Percentiles rank a stretch among this genome's conserved stretches.
phyloP scores from a whole-genome alignment of 1,140 invertebrate genomes.

The Acromyrmex charruanus region DNA sequence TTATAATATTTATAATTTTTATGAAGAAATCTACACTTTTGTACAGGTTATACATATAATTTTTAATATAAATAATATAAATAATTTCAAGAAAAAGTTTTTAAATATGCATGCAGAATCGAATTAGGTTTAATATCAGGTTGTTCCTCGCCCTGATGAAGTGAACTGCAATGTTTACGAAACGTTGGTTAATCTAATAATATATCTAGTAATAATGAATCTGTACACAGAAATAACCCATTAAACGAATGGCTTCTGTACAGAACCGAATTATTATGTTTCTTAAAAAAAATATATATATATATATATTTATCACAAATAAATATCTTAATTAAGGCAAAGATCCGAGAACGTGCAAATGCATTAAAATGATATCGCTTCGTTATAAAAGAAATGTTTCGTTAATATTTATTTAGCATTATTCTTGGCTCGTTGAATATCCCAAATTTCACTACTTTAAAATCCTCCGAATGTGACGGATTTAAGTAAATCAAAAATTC shows the following conservation, averaged over 20 bases:
- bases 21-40: not conserved
- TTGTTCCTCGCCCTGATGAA: too few relatives aligned
- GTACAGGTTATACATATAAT: not conserved
- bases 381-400: not conserved
- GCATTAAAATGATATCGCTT: not conserved
- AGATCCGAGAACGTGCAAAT: not conserved
- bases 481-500: conserved; percentile 58
- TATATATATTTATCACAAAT: not conserved
- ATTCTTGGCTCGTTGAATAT: conserved; percentile 15
- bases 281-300: not conserved
- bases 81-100: not conserved
- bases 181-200: too few relatives aligned
- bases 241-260: too few relatives aligned
- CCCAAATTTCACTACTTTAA: conserved; percentile 9
- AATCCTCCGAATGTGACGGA: conserved; percentile 3
- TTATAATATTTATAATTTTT: not conserved
- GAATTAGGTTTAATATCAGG: not conserved
- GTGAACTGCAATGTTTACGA: too few relatives aligned
- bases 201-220: too few relatives aligned
- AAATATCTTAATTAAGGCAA: not conserved
- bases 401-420: conserved; percentile 25
- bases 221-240: too few relatives aligned
- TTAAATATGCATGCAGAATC: not conserved
- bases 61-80: not conserved
- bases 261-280: not conserved